Evolutionary conservation across 30 jellyfish, hydroid and myxozoan genomes (phyloP).

Genomic region (Hydractinia symbiolongicarpus): DNA sequence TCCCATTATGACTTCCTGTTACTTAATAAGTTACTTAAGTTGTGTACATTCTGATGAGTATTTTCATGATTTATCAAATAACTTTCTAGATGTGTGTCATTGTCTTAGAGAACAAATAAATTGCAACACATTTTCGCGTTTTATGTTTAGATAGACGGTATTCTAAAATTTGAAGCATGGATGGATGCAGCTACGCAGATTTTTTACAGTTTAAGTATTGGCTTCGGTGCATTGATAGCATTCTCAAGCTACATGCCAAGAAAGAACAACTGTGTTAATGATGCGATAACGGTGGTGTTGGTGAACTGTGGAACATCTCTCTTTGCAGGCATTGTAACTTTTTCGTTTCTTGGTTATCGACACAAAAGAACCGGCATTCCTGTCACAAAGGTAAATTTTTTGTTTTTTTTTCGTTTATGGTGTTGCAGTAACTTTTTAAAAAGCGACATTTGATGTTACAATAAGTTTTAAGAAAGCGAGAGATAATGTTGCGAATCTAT

Average conservation of each 20-base stretch:
- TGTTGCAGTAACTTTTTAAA: neutral
- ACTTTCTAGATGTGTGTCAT: too few relatives aligned
- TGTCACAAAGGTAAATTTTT: conserved; percentile 54
- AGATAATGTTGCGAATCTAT: too few relatives aligned
- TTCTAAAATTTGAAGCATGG: conserved; percentile 56
- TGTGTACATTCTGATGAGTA: too few relatives aligned
- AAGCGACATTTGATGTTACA: too few relatives aligned
- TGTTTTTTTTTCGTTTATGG: neutral
- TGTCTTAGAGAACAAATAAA: too few relatives aligned
- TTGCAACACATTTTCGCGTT: neutral
- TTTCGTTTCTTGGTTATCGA: conserved; percentile 91
- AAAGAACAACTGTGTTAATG: conserved; percentile 74
- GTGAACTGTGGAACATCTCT: conserved; percentile 94
- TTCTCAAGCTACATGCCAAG: conserved; percentile 96
- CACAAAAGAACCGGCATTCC: conserved; percentile 58
- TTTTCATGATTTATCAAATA: too few relatives aligned
- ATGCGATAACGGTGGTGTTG: conserved; percentile 75
- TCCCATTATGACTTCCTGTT: too few relatives aligned
- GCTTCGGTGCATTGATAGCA: conserved; percentile 96
- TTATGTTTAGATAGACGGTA: neutral
- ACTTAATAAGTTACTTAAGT: too few relatives aligned
- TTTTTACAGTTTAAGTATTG: conserved; percentile 89
- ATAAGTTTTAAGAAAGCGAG: neutral
- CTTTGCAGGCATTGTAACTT: conserved; percentile 86
- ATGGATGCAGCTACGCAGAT: conserved; percentile 98